phyloP scores from a whole-genome alignment of 1,140 invertebrate species.

The Teleopsis dalmanni region DNA sequence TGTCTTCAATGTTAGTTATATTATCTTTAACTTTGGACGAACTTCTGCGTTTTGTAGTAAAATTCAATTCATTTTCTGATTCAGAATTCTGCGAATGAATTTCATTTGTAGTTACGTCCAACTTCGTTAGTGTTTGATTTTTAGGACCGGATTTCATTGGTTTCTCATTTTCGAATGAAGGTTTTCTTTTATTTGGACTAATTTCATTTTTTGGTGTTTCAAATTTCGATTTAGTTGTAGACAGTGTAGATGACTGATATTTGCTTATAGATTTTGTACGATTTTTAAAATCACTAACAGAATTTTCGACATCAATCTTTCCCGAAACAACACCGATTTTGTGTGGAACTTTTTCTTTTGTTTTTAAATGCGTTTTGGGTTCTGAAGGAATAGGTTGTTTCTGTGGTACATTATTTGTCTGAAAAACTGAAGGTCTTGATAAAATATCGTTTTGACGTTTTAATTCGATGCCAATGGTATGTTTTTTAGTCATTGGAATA shows the following conservation, averaged over 20 bases:
- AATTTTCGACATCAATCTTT: no score
- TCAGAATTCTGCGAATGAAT: background rate
- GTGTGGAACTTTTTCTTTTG: background rate
- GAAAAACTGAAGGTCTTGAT: conserved; percentile 45
- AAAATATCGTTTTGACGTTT: conserved; percentile 47
- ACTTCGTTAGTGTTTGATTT: background rate
- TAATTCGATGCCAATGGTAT: conserved; percentile 30
- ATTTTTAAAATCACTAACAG: no score
- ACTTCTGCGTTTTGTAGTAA: conserved; percentile 3
- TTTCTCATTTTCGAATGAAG: background rate
- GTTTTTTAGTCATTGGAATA: conserved; percentile 28
- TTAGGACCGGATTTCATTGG: no score
- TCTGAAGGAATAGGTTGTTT: background rate
- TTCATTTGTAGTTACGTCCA: background rate
- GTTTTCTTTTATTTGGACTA: background rate
- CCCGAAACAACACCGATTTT: no score
- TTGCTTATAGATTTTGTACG: background rate
- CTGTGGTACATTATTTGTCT: conserved; percentile 14
- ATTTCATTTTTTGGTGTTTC: background rate
- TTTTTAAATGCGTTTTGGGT: background rate
- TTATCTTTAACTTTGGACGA: conserved; percentile 3
- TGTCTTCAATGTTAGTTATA: conserved; percentile 1
- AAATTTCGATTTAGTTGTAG: conserved; percentile 13
- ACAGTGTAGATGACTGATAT: background rate
- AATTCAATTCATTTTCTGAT: conserved; percentile 7